Percentiles rank a stretch among this genome's conserved stretches.
Evolutionary conservation across 1,140 invertebrate genomes (phyloP).

Genomic region (Dendroctonus ponderosae): DNA sequence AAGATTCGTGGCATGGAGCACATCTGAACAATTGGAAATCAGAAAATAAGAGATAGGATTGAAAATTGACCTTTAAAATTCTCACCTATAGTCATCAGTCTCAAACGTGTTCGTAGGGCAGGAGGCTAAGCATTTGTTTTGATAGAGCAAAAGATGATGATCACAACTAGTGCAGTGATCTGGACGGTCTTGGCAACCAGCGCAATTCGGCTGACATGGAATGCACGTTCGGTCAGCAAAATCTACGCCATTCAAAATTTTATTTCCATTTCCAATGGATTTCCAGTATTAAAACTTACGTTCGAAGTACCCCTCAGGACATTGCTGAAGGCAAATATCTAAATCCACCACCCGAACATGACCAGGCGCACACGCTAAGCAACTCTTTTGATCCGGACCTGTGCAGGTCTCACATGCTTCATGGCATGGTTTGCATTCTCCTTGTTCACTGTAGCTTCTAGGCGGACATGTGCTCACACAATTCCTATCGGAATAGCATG

Average conservation of each 20-base stretch:
- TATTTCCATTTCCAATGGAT: not conserved
- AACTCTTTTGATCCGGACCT: conserved; percentile 78
- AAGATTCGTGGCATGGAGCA: conserved; percentile 72
- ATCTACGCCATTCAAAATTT: conserved; percentile 53
- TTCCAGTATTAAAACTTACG: conserved; percentile 54
- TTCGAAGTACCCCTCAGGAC: conserved; percentile 83
- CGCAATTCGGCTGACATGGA: conserved; percentile 77
- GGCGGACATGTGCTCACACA: conserved; percentile 79
- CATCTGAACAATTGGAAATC: conserved; percentile 56
- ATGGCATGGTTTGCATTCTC: conserved; percentile 77
- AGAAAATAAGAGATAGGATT: not conserved
- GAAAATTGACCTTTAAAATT: conserved; percentile 36
- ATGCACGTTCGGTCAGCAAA: conserved; percentile 70
- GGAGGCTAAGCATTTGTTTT: conserved; percentile 74
- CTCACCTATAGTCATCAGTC: conserved; percentile 74
- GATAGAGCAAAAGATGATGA: conserved; percentile 75
- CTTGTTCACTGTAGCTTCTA: conserved; percentile 73
- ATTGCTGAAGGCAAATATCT: conserved; percentile 77
- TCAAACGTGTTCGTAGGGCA: conserved; percentile 80
- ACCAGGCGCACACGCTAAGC: conserved; percentile 75
- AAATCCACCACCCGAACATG: conserved; percentile 76
- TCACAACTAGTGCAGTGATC: conserved; percentile 81
- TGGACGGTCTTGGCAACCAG: conserved; percentile 75
- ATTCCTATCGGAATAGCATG: conserved; percentile 54
- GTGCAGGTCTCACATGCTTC: conserved; percentile 81